Evolutionary conservation across 2,113 vertebrate species (phyloP).

Genomic region (Toxotes jaculatrix): DNA sequence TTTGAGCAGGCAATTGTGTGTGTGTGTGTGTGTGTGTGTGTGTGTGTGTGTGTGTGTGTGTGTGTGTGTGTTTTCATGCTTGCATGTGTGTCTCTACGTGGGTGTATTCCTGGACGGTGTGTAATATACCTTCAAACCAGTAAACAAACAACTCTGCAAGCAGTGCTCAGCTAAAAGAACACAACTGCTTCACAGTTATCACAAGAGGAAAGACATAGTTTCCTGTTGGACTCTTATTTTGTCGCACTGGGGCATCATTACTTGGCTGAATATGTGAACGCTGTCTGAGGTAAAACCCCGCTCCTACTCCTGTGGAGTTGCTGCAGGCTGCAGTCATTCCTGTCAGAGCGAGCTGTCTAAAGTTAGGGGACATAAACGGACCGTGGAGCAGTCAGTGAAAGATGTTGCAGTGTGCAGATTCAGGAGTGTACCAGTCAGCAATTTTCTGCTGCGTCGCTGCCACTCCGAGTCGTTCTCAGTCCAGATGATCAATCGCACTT

Average conservation of each 20-base stretch:
- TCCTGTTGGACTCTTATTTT: constrained; percentile 5
- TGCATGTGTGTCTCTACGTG: neutral
- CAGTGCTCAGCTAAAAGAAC: neutral
- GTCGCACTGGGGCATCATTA: neutral
- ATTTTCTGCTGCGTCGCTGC: neutral
- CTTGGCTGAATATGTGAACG: constrained; percentile 24
- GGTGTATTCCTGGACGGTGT: neutral
- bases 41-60: neutral
- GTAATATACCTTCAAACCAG: neutral
- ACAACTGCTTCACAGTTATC: neutral
- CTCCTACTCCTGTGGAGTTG: neutral
- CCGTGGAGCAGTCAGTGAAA: constrained; percentile 4
- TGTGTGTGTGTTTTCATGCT: neutral
- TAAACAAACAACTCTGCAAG: constrained; percentile 29
- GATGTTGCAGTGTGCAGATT: constrained; percentile 22
- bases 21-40: neutral
- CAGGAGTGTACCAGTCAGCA: constrained; percentile 29
- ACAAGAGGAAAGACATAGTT: neutral
- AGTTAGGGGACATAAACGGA: constrained; percentile 18
- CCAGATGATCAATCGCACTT: constrained; percentile 27
- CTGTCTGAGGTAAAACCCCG: neutral
- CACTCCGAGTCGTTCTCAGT: constrained; percentile 9
- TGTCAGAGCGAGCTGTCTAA: neutral
- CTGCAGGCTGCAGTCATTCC: constrained; percentile 16
- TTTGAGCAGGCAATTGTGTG: neutral